A percentile compares a stretch with the other conserved stretches of the same genome.
These are phyloP conservation scores for Limonius californicus DNA, from an alignment of 1,140 invertebrate genomes.

Conservation along the genomic window DNA sequence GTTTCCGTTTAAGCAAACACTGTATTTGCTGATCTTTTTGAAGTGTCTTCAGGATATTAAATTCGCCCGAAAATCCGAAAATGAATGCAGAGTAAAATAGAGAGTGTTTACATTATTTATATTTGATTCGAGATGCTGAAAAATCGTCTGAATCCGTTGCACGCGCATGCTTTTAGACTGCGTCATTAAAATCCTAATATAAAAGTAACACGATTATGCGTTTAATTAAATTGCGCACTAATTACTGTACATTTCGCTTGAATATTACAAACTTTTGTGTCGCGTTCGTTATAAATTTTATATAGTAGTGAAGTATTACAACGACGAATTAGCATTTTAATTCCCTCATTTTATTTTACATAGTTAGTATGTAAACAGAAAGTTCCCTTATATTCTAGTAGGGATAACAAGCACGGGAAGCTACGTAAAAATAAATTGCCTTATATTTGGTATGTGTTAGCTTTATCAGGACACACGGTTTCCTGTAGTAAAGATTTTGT, in stretches of 20 bases:
- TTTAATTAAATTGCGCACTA: not conserved
- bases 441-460: too few relatives aligned
- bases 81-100: not conserved
- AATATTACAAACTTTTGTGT: not conserved
- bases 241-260: not conserved
- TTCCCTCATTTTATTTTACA: not conserved
- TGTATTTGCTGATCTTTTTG: too few relatives aligned
- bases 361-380: not conserved
- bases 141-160: too few relatives aligned
- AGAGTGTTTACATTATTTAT: not conserved
- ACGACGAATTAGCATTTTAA: constrained; percentile 2
- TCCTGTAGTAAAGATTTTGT: too few relatives aligned
- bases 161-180: not conserved
- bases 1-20: too few relatives aligned
- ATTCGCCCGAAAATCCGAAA: not conserved
- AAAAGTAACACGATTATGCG: not conserved
- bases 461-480: too few relatives aligned
- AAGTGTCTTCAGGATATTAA: too few relatives aligned
- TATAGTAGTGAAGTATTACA: not conserved
- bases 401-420: too few relatives aligned
- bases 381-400: too few relatives aligned
- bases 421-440: too few relatives aligned
- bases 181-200: constrained; percentile 2
- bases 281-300: constrained; percentile 2
- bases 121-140: too few relatives aligned